Evolutionary conservation across 2,797 vertebrate species (phyloP), one percentile per base, ranked within the genome.

Genomic region (Thalassophryne amazonica): DNA sequence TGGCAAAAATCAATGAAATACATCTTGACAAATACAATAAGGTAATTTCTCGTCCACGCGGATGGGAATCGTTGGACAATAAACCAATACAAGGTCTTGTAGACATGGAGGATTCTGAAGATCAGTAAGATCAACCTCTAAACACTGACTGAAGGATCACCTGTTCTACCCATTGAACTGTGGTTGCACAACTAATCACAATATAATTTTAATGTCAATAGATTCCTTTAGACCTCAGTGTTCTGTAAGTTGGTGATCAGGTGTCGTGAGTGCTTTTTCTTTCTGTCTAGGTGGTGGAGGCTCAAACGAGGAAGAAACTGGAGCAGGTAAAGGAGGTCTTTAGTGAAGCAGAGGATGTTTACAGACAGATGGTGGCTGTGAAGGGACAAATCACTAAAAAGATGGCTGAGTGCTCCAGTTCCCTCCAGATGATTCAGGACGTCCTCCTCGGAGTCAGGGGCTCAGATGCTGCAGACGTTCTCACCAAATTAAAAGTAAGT

Each of bases 261-360:
- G 3, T 30, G 15, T 48, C 27, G 20, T 21, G 2, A 14, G 23
- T 46, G 1, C 3, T 23, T 17, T 40, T 21, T 10, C n/a, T n/a
- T 29, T 17, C 41, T 24, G 3, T 40, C 3, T 23, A 91, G 91
- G 84, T 92, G 49, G 74, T 80, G 21, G 87, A 78, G 73, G 84
- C 73, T 11, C 87, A 90, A 54, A 65, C 87, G 47, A 87, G 60
- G 28, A 88, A 85, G 50, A 87, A 65, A 67, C 63, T 86, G 39
- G 75, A 67, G 34, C 71, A 88, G 61, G 74, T 91, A 50, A 85
- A 78, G 60, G 82, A 88, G 46, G 66, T 91, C 0, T 59, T 80
- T 33, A 60, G 58, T 19, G 86, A 88, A 28, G 72, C 81, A 3
- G 78, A 73, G 37, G 84, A 87, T 0, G 60, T 87, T 41, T 86